Evolutionary conservation across 2,797 vertebrate genomes (phyloP).

Genomic region (Nasua narica): DNA sequence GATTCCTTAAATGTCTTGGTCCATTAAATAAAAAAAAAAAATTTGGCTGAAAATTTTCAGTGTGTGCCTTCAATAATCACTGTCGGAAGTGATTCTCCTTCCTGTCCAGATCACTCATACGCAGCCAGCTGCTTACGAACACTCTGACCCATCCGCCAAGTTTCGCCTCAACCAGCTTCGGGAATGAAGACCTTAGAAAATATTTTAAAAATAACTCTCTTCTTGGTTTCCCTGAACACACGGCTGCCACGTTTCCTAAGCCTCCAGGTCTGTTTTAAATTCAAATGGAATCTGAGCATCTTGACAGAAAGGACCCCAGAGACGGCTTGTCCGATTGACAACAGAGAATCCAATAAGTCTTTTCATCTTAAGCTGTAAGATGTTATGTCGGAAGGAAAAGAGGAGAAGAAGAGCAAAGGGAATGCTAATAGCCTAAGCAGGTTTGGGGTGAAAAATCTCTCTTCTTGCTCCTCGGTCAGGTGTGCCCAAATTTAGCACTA

Average conservation of each 20-base stretch:
- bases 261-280: conserved; percentile 71
- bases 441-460: neutral
- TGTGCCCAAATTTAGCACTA: neutral
- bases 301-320: conserved; percentile 77
- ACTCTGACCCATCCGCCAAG: neutral
- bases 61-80: neutral
- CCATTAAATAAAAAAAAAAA: neutral
- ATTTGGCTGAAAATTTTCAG: neutral
- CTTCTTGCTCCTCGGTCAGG: neutral
- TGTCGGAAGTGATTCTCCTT: neutral
- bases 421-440: conserved; percentile 51
- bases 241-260: neutral
- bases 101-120: neutral
- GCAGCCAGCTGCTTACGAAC: neutral
- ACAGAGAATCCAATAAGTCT: conserved; percentile 76
- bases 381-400: conserved; percentile 31
- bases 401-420: neutral
- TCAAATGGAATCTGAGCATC: conserved; percentile 72
- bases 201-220: conserved; percentile 54
- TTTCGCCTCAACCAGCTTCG: neutral
- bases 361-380: conserved; percentile 67
- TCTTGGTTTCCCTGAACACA: conserved; percentile 37
- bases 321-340: conserved; percentile 76
- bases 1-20: neutral
- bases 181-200: conserved; percentile 38